A percentile compares a stretch with the other conserved stretches of the same genome.
These are phyloP conservation scores for Eulemur coronatus DNA, from an alignment of 2,797 vertebrate genomes.

Conservation along the genomic window DNA sequence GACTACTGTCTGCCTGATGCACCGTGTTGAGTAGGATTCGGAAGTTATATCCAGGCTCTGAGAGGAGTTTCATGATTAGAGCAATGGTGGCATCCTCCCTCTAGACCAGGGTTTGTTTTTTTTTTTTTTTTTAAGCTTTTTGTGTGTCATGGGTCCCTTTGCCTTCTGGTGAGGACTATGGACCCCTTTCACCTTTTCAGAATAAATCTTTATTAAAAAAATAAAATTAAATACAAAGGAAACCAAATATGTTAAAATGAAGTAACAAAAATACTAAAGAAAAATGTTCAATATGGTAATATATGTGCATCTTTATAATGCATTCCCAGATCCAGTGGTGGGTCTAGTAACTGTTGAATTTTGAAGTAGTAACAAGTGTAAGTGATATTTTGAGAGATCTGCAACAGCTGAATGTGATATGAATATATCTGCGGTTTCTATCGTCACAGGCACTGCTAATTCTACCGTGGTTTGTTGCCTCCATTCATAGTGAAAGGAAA, in stretches of 20 bases:
- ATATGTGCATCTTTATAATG: not conserved
- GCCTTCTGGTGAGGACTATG: not conserved
- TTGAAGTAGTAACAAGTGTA: not conserved
- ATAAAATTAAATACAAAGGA: not conserved
- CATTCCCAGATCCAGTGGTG: not conserved
- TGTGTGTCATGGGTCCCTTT: not conserved
- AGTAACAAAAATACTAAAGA: not conserved
- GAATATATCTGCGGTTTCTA: not conserved
- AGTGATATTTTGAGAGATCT: slow-evolving; percentile 15
- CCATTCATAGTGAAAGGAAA: not conserved
- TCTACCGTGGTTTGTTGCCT: not conserved
- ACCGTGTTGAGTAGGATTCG: not conserved
- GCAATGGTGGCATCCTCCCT: not conserved
- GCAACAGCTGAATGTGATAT: not conserved
- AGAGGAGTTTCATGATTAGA: not conserved
- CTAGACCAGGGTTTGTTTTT: not conserved
- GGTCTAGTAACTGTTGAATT: not conserved
- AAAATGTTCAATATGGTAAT: not conserved
- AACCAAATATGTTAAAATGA: not conserved
- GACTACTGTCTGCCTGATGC: not conserved
- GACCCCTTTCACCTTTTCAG: not conserved
- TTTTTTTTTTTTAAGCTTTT: not conserved
- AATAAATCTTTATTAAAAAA: not conserved
- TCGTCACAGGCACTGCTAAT: slow-evolving; percentile 5
- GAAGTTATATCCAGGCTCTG: not conserved